Evolutionary conservation across 2,888 invertebrate genomes (phyloP).

Genomic region (Lithophane ornitopus): DNA sequence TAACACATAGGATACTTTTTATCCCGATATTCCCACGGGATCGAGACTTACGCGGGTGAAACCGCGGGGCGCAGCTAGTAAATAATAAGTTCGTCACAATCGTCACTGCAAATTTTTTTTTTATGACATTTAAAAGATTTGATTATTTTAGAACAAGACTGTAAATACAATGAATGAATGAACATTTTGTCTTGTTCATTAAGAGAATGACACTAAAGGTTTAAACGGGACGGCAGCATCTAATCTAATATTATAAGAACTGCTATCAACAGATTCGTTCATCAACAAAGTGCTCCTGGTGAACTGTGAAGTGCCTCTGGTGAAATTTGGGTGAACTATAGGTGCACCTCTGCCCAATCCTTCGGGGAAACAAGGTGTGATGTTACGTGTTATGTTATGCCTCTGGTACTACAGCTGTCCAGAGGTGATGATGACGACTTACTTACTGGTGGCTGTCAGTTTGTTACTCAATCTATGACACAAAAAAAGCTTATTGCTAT

Average conservation of each 20-base stretch:
- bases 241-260: background rate
- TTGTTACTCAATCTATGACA: background rate
- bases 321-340: too few relatives aligned
- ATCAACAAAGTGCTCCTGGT: background rate
- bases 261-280: background rate
- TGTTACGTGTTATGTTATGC: too few relatives aligned
- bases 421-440: background rate
- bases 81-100: background rate
- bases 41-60: too few relatives aligned
- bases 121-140: background rate
- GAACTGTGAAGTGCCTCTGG: background rate
- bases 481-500: background rate
- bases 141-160: background rate
- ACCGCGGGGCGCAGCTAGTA: too few relatives aligned
- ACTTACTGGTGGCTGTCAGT: background rate
- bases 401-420: background rate
- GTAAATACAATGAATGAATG: too few relatives aligned
- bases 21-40: too few relatives aligned
- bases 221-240: background rate
- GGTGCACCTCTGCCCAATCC: too few relatives aligned
- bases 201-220: background rate
- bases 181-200: background rate
- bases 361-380: too few relatives aligned
- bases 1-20: too few relatives aligned
- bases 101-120: background rate